A percentile compares a stretch with the other conserved stretches of the same genome.
These are phyloP conservation scores for Matsumyia berberina DNA, from an alignment of 2,888 invertebrate species.

Conservation along the genomic window DNA sequence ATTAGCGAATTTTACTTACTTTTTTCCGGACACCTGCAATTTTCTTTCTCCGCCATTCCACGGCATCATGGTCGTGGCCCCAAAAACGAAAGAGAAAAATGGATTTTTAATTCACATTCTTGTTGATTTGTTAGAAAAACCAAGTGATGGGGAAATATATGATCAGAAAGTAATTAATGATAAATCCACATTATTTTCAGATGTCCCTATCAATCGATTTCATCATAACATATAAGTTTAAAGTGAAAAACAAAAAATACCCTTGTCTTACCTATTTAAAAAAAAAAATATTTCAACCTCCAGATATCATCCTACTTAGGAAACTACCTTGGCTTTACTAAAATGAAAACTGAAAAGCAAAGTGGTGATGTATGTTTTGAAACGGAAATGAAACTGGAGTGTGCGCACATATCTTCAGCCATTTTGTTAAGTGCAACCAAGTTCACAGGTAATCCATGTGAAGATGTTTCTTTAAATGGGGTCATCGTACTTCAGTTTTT, in stretches of 20 bases:
- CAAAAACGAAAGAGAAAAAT: neutral
- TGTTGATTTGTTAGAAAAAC: neutral
- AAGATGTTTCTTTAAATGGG: too few relatives aligned
- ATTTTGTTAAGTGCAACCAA: too few relatives aligned
- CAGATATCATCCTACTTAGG: too few relatives aligned
- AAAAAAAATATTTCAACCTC: neutral
- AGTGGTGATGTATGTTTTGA: too few relatives aligned
- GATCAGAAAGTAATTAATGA: constrained; percentile 24
- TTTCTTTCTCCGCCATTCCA: too few relatives aligned
- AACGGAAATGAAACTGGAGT: too few relatives aligned
- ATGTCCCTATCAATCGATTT: constrained; percentile 77
- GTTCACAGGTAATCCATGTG: too few relatives aligned
- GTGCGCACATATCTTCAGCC: too few relatives aligned
- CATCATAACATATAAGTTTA: constrained; percentile 56
- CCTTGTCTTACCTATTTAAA: constrained; percentile 12
- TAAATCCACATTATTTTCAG: constrained; percentile 73
- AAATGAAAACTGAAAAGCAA: too few relatives aligned
- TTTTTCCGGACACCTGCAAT: neutral
- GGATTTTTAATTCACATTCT: neutral
- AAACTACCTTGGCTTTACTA: too few relatives aligned
- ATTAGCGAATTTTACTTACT: neutral
- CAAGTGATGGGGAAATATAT: neutral
- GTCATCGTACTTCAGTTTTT: too few relatives aligned
- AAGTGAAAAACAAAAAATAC: neutral
- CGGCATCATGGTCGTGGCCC: neutral